Evolutionary conservation across 2,888 invertebrate genomes (phyloP).

Genomic region (Noctua pronuba): DNA sequence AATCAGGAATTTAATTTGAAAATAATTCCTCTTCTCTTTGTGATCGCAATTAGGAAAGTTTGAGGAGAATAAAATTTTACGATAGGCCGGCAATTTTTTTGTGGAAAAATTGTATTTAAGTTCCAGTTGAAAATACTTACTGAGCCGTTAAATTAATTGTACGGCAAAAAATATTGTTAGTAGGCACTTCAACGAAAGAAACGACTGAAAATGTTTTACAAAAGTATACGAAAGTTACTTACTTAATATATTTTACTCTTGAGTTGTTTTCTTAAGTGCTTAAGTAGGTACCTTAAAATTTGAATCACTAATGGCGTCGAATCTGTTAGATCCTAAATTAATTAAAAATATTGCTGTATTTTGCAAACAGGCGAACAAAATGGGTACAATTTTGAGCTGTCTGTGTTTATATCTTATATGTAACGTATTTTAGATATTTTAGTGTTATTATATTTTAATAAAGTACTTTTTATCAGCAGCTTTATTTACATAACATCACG

Average conservation of each 20-base stretch:
- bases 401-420: background rate
- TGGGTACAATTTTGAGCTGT: background rate
- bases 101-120: constrained; percentile 45
- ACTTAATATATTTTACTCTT: constrained; percentile 48
- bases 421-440: background rate
- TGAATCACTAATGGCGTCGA: constrained; percentile 52
- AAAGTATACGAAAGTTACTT: constrained; percentile 49
- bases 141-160: constrained; percentile 58
- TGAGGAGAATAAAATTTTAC: constrained; percentile 49
- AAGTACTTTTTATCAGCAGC: background rate
- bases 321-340: constrained; percentile 32
- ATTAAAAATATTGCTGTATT: constrained; percentile 42
- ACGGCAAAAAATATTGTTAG: constrained; percentile 51
- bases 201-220: constrained; percentile 41
- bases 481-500: background rate
- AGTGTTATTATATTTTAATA: background rate
- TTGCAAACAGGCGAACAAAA: background rate
- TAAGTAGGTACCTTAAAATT: constrained; percentile 49
- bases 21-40: constrained; percentile 60
- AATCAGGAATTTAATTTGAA: constrained; percentile 68
- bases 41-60: constrained; percentile 65
- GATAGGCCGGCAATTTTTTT: constrained; percentile 47
- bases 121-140: constrained; percentile 46
- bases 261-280: constrained; percentile 52
- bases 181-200: constrained; percentile 40